phyloP scores from a whole-genome alignment of 2,113 vertebrate species.

The Rhizomys pruinosus region DNA sequence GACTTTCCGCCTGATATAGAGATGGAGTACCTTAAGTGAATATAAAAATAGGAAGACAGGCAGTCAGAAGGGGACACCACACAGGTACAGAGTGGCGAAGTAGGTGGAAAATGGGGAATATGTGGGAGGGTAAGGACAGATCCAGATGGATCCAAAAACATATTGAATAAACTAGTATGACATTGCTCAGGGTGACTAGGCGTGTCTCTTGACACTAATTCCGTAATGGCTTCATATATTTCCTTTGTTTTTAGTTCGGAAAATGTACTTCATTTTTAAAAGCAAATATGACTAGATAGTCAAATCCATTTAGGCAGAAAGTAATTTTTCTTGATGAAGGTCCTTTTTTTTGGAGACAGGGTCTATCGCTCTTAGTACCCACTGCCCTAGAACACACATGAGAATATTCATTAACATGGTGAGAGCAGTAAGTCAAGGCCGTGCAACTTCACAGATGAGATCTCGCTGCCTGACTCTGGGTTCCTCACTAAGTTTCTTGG shows the following conservation, averaged over 20 bases:
- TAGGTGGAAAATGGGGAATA: no score
- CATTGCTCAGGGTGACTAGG: not conserved
- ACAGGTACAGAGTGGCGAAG: not conserved
- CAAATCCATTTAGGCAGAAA: not conserved
- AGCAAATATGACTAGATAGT: not conserved
- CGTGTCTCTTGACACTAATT: no score
- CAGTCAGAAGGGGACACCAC: not conserved
- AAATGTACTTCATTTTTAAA: conserved; percentile 11
- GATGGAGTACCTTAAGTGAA: not conserved
- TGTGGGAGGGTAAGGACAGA: not conserved
- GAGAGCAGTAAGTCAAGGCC: no score
- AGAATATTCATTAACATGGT: no score
- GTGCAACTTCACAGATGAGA: no score
- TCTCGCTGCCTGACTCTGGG: no score
- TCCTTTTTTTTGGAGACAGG: no score
- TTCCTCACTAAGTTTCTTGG: no score
- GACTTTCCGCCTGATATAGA: conserved; percentile 19
- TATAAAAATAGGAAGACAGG: conserved; percentile 38
- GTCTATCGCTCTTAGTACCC: no score
- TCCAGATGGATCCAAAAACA: not conserved
- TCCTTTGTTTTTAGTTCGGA: not conserved
- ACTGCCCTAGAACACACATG: no score
- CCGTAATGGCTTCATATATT: not conserved
- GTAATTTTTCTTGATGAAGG: no score
- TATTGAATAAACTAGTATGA: not conserved